A percentile compares a stretch with the other conserved stretches of the same genome.
These are phyloP conservation scores for Myotis daubentonii DNA, from an alignment of 2,797 vertebrate species.

Conservation along the genomic window DNA sequence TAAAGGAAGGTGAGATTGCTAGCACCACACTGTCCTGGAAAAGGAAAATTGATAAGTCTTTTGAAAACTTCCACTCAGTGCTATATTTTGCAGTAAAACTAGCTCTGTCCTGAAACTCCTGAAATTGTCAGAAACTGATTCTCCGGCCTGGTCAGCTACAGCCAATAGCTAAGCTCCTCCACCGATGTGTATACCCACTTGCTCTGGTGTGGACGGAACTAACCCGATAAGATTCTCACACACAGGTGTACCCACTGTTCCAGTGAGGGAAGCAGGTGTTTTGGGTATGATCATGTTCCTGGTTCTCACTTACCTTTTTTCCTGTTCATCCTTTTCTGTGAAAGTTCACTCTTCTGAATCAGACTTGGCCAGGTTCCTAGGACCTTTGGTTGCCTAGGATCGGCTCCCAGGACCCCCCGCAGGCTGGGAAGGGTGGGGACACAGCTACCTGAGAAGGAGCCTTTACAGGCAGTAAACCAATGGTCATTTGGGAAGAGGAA, in stretches of 20 bases:
- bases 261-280: fast-evolving
- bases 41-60: fast-evolving
- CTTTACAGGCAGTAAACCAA: neutral
- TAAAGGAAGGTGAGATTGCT: fast-evolving
- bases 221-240: fast-evolving
- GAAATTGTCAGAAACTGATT: neutral
- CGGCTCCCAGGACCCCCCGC: fast-evolving
- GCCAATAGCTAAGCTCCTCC: fast-evolving
- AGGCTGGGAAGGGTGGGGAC: fast-evolving
- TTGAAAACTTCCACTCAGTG: neutral
- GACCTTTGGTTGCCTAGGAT: fast-evolving
- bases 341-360: neutral
- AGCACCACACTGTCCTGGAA: fast-evolving
- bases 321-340: neutral
- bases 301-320: neutral
- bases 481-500: neutral
- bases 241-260: fast-evolving
- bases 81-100: neutral
- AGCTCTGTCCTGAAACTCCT: neutral
- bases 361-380: neutral
- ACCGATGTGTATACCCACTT: fast-evolving
- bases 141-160: fast-evolving
- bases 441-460: no score
- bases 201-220: fast-evolving
- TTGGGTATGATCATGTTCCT: no score